phyloP scores from a whole-genome alignment of 2,797 vertebrate species.

The Cossypha polioptera region DNA sequence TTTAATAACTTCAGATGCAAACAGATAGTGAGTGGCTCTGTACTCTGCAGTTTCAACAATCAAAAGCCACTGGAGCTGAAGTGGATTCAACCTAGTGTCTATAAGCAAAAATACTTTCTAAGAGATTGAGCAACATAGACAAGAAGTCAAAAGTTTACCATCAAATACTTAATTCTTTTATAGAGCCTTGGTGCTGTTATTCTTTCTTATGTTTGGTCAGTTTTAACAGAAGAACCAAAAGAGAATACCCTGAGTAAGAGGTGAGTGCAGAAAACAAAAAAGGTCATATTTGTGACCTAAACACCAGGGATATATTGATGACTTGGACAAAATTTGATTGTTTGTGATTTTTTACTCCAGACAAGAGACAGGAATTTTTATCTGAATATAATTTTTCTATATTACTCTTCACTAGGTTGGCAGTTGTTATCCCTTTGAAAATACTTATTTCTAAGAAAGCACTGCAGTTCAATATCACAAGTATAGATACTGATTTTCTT shows the following conservation, averaged over 20 bases:
- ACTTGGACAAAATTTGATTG: neutral
- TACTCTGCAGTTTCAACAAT: neutral
- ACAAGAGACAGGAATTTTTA: neutral
- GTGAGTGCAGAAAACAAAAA: neutral
- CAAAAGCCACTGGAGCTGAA: neutral
- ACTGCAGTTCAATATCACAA: neutral
- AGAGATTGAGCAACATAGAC: neutral
- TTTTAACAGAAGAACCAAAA: neutral
- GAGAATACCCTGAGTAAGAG: neutral
- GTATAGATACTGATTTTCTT: neutral
- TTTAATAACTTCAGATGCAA: neutral
- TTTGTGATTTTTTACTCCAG: neutral
- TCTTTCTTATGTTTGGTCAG: neutral
- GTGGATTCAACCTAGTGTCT: neutral
- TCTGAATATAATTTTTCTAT: neutral
- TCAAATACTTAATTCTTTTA: neutral
- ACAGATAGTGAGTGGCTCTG: neutral
- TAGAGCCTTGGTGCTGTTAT: neutral
- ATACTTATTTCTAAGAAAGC: neutral
- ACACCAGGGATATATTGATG: neutral
- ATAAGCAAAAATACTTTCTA: neutral
- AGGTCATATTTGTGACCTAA: neutral
- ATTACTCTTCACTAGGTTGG: neutral
- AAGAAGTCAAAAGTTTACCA: neutral
- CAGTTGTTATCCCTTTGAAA: neutral